A percentile compares a stretch with the other conserved stretches of the same genome.
phyloP scores from a whole-genome alignment of 2,113 vertebrate genomes.

The Saccopteryx leptura region DNA sequence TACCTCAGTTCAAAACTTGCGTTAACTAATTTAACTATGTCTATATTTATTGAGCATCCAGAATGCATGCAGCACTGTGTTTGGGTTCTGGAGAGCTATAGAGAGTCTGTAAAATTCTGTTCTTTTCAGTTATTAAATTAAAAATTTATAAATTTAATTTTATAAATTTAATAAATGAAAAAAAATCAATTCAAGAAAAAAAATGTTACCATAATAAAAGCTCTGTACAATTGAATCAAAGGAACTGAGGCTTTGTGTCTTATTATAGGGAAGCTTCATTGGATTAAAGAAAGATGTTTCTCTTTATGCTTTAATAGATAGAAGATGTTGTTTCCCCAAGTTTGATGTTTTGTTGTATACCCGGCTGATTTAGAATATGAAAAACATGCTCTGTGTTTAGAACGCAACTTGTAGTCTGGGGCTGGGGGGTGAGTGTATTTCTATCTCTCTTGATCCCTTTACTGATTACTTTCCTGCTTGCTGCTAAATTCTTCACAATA shows the following conservation, averaged over 20 bases:
- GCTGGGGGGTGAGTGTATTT: not conserved
- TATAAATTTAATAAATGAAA: not conserved
- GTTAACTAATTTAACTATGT: not conserved
- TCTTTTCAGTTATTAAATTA: not conserved
- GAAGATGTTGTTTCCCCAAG: not conserved
- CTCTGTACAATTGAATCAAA: not conserved
- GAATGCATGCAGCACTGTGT: not conserved
- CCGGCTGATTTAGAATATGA: constrained; percentile 58
- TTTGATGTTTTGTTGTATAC: constrained; percentile 35
- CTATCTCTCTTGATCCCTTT: not conserved
- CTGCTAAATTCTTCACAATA: constrained; percentile 16
- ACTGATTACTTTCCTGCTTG: not conserved
- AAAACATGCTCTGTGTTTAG: constrained; percentile 50
- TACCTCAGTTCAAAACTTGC: not conserved
- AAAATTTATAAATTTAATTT: not conserved
- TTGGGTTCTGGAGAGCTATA: not conserved
- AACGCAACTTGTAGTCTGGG: constrained; percentile 37
- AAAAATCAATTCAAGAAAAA: not conserved
- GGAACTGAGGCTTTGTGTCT: not conserved
- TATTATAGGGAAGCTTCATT: not conserved
- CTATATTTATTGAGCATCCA: not conserved
- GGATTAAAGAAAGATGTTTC: constrained; percentile 30
- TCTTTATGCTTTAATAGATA: constrained; percentile 22
- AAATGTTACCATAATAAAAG: constrained; percentile 9
- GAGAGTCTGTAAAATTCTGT: not conserved